Evolutionary conservation across 2,113 vertebrate species (phyloP).

Genomic region (Chaetura pelagica): DNA sequence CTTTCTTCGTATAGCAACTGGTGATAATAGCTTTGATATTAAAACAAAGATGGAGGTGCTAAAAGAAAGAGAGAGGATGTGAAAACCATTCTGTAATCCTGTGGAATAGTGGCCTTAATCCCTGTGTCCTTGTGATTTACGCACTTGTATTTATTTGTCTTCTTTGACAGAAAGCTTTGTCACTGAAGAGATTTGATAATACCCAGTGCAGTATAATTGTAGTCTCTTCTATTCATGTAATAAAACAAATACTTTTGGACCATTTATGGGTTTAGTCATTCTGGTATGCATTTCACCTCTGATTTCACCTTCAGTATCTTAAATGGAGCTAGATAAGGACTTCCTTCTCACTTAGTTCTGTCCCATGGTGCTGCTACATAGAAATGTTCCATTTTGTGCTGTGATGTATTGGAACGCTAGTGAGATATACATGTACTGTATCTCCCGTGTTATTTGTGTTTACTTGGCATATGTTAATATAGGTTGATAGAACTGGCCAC

Average conservation of each 20-base stretch:
- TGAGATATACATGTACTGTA: background rate
- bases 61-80: background rate
- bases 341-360: background rate
- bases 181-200: constrained; percentile 66
- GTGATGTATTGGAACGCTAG: background rate
- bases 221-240: constrained; percentile 47
- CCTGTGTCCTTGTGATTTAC: constrained; percentile 57
- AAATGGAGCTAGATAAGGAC: background rate
- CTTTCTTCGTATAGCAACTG: background rate
- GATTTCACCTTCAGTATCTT: constrained; percentile 11
- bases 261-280: constrained; percentile 17
- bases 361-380: background rate
- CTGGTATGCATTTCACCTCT: background rate
- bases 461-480: background rate
- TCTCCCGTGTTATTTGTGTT: background rate
- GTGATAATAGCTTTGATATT: constrained; percentile 53
- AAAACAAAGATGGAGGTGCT: constrained; percentile 30
- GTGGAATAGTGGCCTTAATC: constrained; percentile 49
- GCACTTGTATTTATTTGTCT: constrained; percentile 69
- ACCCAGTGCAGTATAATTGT: constrained; percentile 33
- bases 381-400: background rate
- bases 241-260: constrained; percentile 26
- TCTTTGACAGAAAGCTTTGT: constrained; percentile 53
- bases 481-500: background rate
- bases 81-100: constrained; percentile 7